These are phyloP conservation scores for Scomber colias DNA, from an alignment of 2,113 vertebrate genomes.

Conservation along the genomic window DNA sequence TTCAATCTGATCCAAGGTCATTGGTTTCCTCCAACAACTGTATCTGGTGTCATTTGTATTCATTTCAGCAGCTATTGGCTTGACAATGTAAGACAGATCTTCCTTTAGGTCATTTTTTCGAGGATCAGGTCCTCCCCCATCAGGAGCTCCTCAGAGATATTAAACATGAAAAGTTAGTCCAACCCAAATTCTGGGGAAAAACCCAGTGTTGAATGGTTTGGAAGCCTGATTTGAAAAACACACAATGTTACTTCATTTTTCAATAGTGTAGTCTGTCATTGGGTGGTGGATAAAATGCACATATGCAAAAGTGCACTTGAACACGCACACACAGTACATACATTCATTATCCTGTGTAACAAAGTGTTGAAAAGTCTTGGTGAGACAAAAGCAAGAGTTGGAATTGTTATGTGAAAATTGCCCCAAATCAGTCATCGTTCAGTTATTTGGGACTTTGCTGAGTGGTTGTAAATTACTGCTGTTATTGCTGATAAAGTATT, in stretches of 20 bases:
- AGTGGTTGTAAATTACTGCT: constrained; percentile 22
- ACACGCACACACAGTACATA: too few species aligned
- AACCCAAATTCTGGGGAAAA: constrained; percentile 4
- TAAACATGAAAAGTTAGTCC: background rate
- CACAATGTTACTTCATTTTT: background rate
- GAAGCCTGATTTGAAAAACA: background rate
- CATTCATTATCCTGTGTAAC: background rate
- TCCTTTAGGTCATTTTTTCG: constrained; percentile 7
- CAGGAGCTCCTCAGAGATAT: background rate
- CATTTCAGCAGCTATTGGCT: constrained; percentile 12
- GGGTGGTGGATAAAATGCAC: background rate
- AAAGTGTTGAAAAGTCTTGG: background rate
- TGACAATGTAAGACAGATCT: constrained; percentile 3
- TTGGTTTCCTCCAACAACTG: constrained; percentile 40
- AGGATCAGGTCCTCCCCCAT: background rate
- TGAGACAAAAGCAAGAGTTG: background rate
- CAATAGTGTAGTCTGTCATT: background rate
- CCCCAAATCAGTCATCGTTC: background rate
- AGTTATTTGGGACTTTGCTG: constrained; percentile 4
- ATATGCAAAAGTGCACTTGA: too few species aligned
- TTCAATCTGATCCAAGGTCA: constrained; percentile 25
- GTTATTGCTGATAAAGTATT: constrained; percentile 18
- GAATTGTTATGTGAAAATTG: constrained; percentile 4
- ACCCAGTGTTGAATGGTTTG: constrained; percentile 1
- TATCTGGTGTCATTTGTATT: background rate